These are phyloP conservation scores for Drosophila grimshawi DNA, from an alignment of 1,140 invertebrate genomes.

Conservation along the genomic window DNA sequence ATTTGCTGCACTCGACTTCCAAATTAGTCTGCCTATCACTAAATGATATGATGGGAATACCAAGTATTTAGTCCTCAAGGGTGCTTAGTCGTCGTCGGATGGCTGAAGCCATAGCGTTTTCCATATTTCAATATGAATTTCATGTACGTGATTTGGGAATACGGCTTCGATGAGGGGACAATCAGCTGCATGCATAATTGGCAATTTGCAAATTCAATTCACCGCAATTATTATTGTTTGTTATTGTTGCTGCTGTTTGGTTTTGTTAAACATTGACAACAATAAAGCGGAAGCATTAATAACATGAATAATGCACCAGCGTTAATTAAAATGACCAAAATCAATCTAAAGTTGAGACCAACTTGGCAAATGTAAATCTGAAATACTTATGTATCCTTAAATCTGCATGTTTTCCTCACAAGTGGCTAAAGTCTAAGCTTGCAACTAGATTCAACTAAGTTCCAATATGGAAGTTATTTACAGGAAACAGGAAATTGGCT, in stretches of 20 bases:
- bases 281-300: conserved; percentile 42
- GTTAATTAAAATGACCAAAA: conserved; percentile 44
- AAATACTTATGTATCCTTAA: neutral
- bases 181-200: conserved; percentile 44
- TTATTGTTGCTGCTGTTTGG: conserved; percentile 8
- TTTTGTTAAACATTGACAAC: conserved; percentile 1
- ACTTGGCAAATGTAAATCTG: conserved; percentile 31
- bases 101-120: neutral
- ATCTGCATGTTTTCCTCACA: neutral
- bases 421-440: too few species aligned
- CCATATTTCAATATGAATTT: conserved; percentile 2
- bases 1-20: too few species aligned
- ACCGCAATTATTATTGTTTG: conserved; percentile 46
- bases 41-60: too few species aligned
- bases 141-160: conserved; percentile 14
- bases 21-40: too few species aligned
- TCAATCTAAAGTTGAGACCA: neutral
- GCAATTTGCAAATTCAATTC: conserved; percentile 64
- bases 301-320: conserved; percentile 55
- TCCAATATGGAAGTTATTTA: too few species aligned
- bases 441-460: too few species aligned
- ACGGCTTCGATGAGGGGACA: neutral
- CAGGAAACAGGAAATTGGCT: too few species aligned
- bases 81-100: neutral
- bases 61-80: neutral